Conservation (phyloP, 2,797 vertebrate genomes). For the Sebastes vulpes region DNA sequence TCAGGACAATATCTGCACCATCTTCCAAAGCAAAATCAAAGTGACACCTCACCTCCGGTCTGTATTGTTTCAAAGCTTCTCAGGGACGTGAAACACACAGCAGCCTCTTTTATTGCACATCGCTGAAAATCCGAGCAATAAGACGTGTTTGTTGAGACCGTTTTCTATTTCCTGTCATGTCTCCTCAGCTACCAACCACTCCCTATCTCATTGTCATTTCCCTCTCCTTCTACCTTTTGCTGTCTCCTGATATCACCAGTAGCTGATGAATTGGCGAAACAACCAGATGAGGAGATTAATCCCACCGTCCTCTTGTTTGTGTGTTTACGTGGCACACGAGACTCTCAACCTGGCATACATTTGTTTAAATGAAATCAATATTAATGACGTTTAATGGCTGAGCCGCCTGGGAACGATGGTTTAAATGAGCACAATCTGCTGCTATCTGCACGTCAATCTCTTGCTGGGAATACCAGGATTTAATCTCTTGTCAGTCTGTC, state of each 20-base stretch:
- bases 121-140: constrained; percentile 7
- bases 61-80: neutral
- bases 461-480: neutral
- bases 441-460: constrained; percentile 29
- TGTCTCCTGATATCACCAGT: constrained; percentile 44
- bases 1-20: neutral
- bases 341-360: constrained; percentile 60
- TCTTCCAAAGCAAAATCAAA: neutral
- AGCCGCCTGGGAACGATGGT: constrained; percentile 4
- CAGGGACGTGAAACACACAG: neutral
- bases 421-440: constrained; percentile 54
- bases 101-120: constrained; percentile 1
- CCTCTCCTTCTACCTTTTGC: constrained; percentile 15
- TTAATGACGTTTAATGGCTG: constrained; percentile 59
- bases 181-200: neutral
- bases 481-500: neutral
- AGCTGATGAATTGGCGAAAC: constrained; percentile 61
- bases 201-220: constrained; percentile 4
- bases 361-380: constrained; percentile 69
- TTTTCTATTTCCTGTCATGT: constrained; percentile 22
- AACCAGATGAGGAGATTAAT: constrained; percentile 65
- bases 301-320: constrained; percentile 20
- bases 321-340: constrained; percentile 10
- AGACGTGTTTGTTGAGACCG: constrained; percentile 4
- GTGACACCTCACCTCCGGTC: neutral